A percentile compares a stretch with the other conserved stretches of the same genome.
phyloP scores from a whole-genome alignment of 2,113 vertebrate genomes.

The Struthio camelus region DNA sequence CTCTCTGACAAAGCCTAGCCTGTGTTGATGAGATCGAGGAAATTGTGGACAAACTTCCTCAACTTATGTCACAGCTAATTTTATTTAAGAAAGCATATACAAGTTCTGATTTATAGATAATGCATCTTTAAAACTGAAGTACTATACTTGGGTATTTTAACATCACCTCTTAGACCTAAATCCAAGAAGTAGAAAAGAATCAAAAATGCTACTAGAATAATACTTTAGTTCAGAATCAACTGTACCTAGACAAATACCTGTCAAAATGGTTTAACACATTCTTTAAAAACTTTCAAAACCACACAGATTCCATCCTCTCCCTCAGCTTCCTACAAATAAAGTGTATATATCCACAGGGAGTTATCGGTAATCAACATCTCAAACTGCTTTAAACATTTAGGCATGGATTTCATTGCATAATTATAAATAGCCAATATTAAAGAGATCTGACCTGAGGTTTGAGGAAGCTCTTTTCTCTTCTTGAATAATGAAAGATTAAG shows the following conservation, averaged over 20 bases:
- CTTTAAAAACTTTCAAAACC: neutral
- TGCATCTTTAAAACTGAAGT: neutral
- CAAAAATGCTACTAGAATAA: neutral
- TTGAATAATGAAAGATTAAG: neutral
- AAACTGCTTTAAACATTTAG: slow-evolving; percentile 32
- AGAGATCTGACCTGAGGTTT: slow-evolving; percentile 4
- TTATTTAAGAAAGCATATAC: neutral
- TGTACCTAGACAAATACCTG: neutral
- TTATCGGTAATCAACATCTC: slow-evolving; percentile 3
- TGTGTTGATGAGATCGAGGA: neutral
- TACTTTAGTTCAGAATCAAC: neutral
- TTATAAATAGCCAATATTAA: slow-evolving; percentile 4
- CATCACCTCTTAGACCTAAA: neutral
- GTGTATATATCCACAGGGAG: neutral
- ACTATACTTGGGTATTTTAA: neutral
- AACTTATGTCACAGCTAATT: neutral
- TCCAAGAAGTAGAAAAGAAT: neutral
- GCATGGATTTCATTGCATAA: neutral
- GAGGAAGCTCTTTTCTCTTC: neutral
- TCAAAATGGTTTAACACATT: neutral
- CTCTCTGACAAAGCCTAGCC: neutral
- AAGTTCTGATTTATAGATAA: neutral
- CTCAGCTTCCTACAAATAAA: slow-evolving; percentile 8
- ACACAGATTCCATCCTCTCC: neutral
- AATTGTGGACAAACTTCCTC: neutral